Evolutionary conservation across 2,888 invertebrate species (phyloP), one percentile per base, ranked within the genome.

Genomic region (Ochropleura leucogaster): DNA sequence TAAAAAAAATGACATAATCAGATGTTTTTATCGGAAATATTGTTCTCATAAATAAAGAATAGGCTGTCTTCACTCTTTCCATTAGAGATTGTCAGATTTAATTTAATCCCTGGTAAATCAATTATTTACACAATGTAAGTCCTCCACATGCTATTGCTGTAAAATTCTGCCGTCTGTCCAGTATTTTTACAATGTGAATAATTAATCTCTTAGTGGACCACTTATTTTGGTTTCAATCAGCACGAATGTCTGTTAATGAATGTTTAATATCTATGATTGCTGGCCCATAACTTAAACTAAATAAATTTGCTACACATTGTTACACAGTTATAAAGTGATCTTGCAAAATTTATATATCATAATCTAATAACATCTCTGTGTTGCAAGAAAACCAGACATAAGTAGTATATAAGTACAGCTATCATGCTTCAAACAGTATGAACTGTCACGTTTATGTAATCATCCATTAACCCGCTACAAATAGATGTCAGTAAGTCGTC

Each of bases 381-480:
- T 77, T 62, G 73, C 74, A 68, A 81, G 49, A 60, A 73, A 18
- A 57, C 78, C 46, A 63, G 7, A 72, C 12, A 62, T 47, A 57
- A 74, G 42, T 16, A 16, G 16, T 49, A 46, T 59, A 40, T 47
- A 68, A 68, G 49, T 70, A 67, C 46, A n/a, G 73, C 57, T 76
- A 81, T 75, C 68, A 72, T 68, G 44, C 30, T 14, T 65, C 42
- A 68, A 62, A 74, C 74, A 72, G 68, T 73, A 59, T 71, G 14
- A 51, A 40, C 55, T 70, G 62, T 81, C 85, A 85, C 74, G 81
- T 79, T 80, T 77, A 67, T 75, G 68, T 75, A 79, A 83, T 81
- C 53, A 77, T 67, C 59, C 42, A 73, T 66, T 83, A 81, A 83
- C 75, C 84, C 51, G 60, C 53, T 70, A 30, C 60, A 62, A 72